A percentile compares a stretch with the other conserved stretches of the same genome.
Evolutionary conservation across 2,888 invertebrate genomes (phyloP).

Genomic region (Ormyrus nitidulus): DNA sequence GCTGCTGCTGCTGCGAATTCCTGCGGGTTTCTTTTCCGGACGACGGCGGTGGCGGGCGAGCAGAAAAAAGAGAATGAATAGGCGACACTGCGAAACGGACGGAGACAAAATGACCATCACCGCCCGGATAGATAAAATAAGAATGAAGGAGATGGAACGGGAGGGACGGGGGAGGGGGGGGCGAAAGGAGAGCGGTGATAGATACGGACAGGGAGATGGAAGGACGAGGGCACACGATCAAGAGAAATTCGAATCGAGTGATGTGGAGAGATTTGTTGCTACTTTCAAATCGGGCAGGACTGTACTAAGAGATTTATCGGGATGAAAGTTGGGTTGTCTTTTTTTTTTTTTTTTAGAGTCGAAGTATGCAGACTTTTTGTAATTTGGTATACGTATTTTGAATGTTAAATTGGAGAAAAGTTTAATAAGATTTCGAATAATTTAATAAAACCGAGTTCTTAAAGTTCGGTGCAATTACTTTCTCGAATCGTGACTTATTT

Average conservation of each 20-base stretch:
- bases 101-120: conserved; percentile 31
- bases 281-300: too few relatives aligned
- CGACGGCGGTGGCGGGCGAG: not conserved
- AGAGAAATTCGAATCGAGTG: conserved; percentile 31
- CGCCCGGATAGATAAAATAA: conserved; percentile 49
- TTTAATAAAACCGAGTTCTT: too few relatives aligned
- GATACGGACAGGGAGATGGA: conserved; percentile 47
- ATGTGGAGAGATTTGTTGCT: not conserved
- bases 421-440: too few relatives aligned
- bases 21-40: conserved; percentile 48
- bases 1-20: conserved; percentile 21
- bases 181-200: conserved; percentile 45
- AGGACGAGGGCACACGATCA: conserved; percentile 43
- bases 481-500: too few relatives aligned
- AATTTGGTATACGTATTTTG: too few relatives aligned
- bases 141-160: conserved; percentile 6
- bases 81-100: conserved; percentile 28
- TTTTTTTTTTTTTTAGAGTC: too few relatives aligned
- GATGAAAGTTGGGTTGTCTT: too few relatives aligned
- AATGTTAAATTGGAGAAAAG: too few relatives aligned
- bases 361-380: too few relatives aligned
- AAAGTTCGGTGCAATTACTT: too few relatives aligned
- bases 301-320: too few relatives aligned
- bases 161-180: conserved; percentile 17
- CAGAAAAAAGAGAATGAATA: conserved; percentile 17